Percentiles rank a stretch among this genome's conserved stretches.
Evolutionary conservation across 2,113 vertebrate species (phyloP).

Genomic region (Cynoglossus semilaevis): DNA sequence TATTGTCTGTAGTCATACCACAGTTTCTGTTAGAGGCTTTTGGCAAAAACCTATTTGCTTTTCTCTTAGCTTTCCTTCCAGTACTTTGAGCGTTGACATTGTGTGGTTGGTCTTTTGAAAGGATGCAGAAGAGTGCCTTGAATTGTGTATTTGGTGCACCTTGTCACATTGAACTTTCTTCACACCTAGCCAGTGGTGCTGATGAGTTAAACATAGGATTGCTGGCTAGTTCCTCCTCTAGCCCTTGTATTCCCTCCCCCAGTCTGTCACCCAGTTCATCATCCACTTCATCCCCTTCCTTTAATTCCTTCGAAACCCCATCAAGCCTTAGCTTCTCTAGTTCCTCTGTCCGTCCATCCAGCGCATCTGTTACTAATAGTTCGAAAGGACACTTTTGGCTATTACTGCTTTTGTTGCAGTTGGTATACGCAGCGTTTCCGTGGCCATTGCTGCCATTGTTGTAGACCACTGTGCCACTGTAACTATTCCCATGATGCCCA

Average conservation of each 20-base stretch:
- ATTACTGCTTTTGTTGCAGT: slow-evolving; percentile 61
- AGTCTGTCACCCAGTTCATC: slow-evolving; percentile 53
- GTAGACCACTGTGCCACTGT: slow-evolving; percentile 45
- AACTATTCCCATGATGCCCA: slow-evolving; percentile 52
- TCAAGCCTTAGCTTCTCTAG: slow-evolving; percentile 37
- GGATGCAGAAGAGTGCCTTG: slow-evolving; percentile 24
- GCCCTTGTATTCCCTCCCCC: slow-evolving; percentile 44
- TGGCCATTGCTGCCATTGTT: slow-evolving; percentile 55
- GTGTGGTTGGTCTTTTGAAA: slow-evolving; percentile 13
- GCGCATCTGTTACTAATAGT: slow-evolving; percentile 54
- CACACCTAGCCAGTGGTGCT: slow-evolving; percentile 81
- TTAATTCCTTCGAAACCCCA: slow-evolving; percentile 31
- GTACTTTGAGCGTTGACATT: no score
- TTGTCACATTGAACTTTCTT: slow-evolving; percentile 85
- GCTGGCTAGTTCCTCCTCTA: slow-evolving; percentile 67
- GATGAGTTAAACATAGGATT: slow-evolving; percentile 69
- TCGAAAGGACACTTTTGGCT: slow-evolving; percentile 54
- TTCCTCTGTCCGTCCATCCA: slow-evolving; percentile 60
- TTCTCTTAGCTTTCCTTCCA: slow-evolving; percentile 3
- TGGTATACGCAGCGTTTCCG: slow-evolving; percentile 35
- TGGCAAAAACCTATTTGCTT: slow-evolving; percentile 32
- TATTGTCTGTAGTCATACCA: slow-evolving; percentile 33
- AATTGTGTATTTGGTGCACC: not conserved
- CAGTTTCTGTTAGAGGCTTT: slow-evolving; percentile 42
- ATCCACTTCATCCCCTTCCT: slow-evolving; percentile 46